Conservation (phyloP, 2,113 vertebrate species). For the Nannospalax galili region DNA sequence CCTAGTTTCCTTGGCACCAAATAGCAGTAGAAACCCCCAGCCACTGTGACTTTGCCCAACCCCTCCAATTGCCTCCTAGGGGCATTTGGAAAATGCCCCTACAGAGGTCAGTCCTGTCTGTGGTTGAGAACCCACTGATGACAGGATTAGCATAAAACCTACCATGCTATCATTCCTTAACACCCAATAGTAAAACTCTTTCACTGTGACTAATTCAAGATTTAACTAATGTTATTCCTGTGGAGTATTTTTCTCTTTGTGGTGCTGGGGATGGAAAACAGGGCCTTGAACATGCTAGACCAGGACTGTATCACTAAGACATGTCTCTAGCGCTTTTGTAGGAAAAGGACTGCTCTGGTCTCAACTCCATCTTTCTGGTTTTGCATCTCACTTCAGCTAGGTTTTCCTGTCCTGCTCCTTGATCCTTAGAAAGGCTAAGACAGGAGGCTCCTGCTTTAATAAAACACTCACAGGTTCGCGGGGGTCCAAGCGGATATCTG, state of each 20-base stretch:
- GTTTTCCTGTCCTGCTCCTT: background rate
- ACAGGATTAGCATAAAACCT: background rate
- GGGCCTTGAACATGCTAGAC: background rate
- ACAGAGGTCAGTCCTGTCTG: background rate
- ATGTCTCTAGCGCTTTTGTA: background rate
- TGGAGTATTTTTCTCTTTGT: background rate
- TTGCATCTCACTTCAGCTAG: slow-evolving; percentile 3
- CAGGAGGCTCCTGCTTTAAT: background rate
- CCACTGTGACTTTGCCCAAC: background rate
- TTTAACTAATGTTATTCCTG: background rate
- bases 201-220: slow-evolving; percentile 9
- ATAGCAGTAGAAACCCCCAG: background rate
- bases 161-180: background rate
- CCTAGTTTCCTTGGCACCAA: slow-evolving; percentile 15
- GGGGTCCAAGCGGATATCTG: slow-evolving; percentile 90
- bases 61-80: background rate
- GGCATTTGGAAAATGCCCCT: no score
- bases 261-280: background rate
- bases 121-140: background rate
- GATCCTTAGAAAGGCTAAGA: background rate
- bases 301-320: background rate
- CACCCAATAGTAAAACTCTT: background rate
- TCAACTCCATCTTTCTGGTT: background rate
- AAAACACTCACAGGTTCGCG: slow-evolving; percentile 90
- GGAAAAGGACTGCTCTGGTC: slow-evolving; percentile 15